Conservation (phyloP, 2,113 vertebrate species). For the Madoqua kirkii region DNA sequence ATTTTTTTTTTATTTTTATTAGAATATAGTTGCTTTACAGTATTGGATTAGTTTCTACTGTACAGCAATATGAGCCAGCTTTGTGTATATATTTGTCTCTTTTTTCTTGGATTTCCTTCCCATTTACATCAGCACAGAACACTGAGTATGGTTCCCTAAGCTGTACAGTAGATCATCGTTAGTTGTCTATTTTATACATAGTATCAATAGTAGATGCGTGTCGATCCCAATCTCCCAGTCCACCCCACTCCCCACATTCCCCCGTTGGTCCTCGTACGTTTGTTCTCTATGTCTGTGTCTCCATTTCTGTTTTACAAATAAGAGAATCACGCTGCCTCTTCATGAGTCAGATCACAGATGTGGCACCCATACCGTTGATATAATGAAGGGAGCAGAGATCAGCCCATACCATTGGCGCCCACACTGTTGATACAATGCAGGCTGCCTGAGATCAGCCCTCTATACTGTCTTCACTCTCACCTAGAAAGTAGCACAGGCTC, state of each 20-base stretch:
- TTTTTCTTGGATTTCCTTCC: background rate
- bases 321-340: fast-evolving
- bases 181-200: background rate
- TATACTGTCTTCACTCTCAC: fast-evolving
- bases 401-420: fast-evolving
- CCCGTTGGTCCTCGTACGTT: fast-evolving
- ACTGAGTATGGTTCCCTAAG: background rate
- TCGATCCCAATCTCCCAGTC: background rate
- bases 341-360: background rate
- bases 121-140: background rate
- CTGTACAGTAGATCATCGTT: background rate
- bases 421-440: fast-evolving
- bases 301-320: background rate
- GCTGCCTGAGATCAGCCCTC: fast-evolving
- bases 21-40: background rate
- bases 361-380: fast-evolving
- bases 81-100: background rate
- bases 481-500: background rate
- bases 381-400: background rate
- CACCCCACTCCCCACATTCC: background rate
- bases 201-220: background rate
- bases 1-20: background rate
- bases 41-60: background rate
- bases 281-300: background rate
- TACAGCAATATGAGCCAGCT: background rate